Base-by-base conservation (phyloP, 2,797 vertebrate genomes). In the Monodelphis domestica region DNA sequence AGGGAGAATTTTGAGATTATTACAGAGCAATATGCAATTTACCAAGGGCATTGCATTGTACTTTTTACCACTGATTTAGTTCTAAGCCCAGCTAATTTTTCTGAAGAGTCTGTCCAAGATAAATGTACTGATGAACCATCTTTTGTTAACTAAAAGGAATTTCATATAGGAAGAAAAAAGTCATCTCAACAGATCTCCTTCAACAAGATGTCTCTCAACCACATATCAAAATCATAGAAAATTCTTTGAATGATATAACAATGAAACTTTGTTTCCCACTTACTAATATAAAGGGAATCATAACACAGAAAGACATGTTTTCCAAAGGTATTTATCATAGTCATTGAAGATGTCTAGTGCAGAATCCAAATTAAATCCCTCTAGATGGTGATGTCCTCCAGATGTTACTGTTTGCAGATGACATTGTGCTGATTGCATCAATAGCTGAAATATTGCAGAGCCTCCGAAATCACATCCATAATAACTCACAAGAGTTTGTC, bases 361-460 rank as follows among this genome's bases (percentile, higher is more conserved):
- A 78, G 63, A 45, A 78, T 78, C n/a, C 63, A 78, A 70, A 78
- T 78, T 78, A 78, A 70, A 78, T 78, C 63, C 63, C n/a, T 78
- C n/a, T 78, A 78, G 63, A 78, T 24, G n/a, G 17, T 78, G 63
- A 78, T 78, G 17, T 78, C 63, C n/a, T 78, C 63, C 63, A 78
- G 63, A 78, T 78, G 63, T 78, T 78, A 45, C n/a, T 45, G 2
- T 78, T 78, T 70, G 33, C 59, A 70, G 33, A 70, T 70, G 59
- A 70, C 59, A 33, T 57, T 59, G n/a, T n/a, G 11, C 30, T 59
- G 57, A 59, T 59, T 59, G 57, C 30, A 30, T 63, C 59, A 78
- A 78, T 78, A n/a, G 15, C n/a, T 45, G 15, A 78, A 78, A 78
- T 78, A 78, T 78, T 38, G 5, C 63, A 78, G 63, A 78, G 29